Conservation (phyloP, 53 echinoderm and acorn worm genomes). For the Henricia sp. region DNA sequence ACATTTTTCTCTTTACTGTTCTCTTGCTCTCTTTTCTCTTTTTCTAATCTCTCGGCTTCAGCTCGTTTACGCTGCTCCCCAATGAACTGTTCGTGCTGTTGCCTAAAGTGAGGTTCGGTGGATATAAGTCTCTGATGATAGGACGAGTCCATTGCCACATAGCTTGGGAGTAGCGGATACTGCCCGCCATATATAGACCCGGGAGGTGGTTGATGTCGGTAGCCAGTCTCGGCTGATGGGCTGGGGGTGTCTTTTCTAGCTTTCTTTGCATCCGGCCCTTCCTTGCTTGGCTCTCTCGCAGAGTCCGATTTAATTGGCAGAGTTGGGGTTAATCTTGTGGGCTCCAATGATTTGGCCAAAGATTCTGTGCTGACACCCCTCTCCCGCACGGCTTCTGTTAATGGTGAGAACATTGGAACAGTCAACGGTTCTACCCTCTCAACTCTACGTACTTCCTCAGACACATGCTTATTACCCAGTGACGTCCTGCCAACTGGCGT, state of each 20-base stretch:
- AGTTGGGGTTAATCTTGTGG: slow-evolving; percentile 28
- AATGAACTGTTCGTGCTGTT: slow-evolving; percentile 76
- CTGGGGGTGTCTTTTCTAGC: slow-evolving; percentile 65
- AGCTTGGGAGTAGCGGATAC: slow-evolving; percentile 66
- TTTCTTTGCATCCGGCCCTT: slow-evolving; percentile 62
- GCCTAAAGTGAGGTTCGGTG: slow-evolving; percentile 74
- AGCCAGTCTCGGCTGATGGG: slow-evolving; percentile 42
- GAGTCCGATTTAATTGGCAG: slow-evolving; percentile 30
- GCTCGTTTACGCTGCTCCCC: slow-evolving; percentile 65
- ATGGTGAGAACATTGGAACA: slow-evolving; percentile 49
- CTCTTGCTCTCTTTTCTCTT: slow-evolving; percentile 62
- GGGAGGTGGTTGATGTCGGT: slow-evolving; percentile 48
- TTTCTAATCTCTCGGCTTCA: slow-evolving; percentile 52
- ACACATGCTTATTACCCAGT: slow-evolving; percentile 45
- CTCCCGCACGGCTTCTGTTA: slow-evolving; percentile 48
- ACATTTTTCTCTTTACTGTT: slow-evolving; percentile 55
- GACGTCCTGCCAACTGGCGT: slow-evolving; percentile 35
- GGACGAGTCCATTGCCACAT: slow-evolving; percentile 71
- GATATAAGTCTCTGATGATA: slow-evolving; percentile 77
- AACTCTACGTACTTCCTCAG: slow-evolving; percentile 44
- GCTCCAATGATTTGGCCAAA: slow-evolving; percentile 44
- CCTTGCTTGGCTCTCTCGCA: slow-evolving; percentile 20
- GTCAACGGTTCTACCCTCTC: slow-evolving; percentile 43
- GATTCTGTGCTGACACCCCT: slow-evolving; percentile 39
- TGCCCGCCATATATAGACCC: slow-evolving; percentile 64